Evolutionary conservation across 2,797 vertebrate species (phyloP), one percentile per base, ranked within the genome.

Genomic region (Salmo trutta): DNA sequence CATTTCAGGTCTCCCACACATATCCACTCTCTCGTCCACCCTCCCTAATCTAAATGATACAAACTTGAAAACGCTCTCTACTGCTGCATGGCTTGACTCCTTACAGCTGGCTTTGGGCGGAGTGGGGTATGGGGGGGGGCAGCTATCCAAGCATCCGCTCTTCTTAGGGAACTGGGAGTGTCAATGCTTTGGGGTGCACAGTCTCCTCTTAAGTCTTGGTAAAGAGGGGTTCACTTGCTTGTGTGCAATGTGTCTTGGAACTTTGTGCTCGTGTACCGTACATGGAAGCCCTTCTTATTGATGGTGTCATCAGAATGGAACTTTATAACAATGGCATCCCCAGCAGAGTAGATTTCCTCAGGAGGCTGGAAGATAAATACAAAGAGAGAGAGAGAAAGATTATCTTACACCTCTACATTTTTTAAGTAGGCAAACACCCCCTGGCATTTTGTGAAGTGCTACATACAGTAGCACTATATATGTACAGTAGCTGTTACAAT

Each of bases 241-340:
- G 41, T 84, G 84, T 98, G 96, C 84, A 98, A 85, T 0, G 94
- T 96, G 79, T 98, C 97, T 84, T 98, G 96, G 90, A 98, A 98
- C 92, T 97, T 98, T 82, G 96, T 97, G 91, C 96, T 97, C 27
- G 93, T 96, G 85, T 97, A 98, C 27, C 0, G 94, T 31, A 96
- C 94, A 0, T 97, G 95, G 82, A 98, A 98, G 81, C 97, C 96
- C 90, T 97, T 98, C 90, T 95, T 97, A 88, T 92, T 96, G 89
- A 98, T 95, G 84, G 96, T 97, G 90, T 97, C 97, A 0, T 98
- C 97, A 0, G 96, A 95, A 81, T 95, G 94, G 91, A 97, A 96
- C 54, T 90, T 95, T 76, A 98, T 92, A 92, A 97, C 91, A 64
- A 98, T 90, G 62, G 96, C 94, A 74, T 98, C 97, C 10, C 97